Evolutionary conservation across 2,797 vertebrate species (phyloP).

Genomic region (Lacerta bilineata): DNA sequence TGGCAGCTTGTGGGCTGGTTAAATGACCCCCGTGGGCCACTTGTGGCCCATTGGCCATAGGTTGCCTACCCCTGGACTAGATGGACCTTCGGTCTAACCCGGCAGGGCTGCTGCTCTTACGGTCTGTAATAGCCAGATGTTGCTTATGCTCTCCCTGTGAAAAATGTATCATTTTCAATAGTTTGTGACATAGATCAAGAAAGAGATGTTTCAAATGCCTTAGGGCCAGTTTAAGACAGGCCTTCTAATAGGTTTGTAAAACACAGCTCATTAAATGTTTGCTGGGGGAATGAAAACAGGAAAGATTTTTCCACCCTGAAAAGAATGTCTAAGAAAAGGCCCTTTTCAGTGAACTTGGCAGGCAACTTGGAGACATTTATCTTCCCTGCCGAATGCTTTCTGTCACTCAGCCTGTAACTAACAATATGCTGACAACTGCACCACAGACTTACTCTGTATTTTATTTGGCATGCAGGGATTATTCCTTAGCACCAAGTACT

Average conservation of each 20-base stretch:
- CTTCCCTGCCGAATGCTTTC: constrained; percentile 79
- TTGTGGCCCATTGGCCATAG: too few relatives aligned
- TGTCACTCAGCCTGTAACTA: constrained; percentile 80
- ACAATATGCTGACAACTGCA: constrained; percentile 80
- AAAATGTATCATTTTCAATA: not conserved
- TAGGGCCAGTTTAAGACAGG: constrained; percentile 25
- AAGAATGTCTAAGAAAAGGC: constrained; percentile 79
- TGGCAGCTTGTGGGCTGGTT: too few relatives aligned
- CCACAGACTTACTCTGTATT: constrained; percentile 81
- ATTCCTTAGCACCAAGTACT: constrained; percentile 81
- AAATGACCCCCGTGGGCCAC: too few relatives aligned
- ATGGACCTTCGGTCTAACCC: not conserved
- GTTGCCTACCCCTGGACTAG: too few relatives aligned
- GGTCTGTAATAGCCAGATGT: not conserved
- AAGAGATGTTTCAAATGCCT: constrained; percentile 1
- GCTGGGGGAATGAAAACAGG: constrained; percentile 73
- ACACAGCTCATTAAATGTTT: constrained; percentile 72
- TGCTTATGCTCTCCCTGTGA: not conserved
- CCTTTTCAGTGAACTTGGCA: constrained; percentile 76
- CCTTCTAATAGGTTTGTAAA: constrained; percentile 69
- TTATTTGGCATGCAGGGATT: constrained; percentile 79
- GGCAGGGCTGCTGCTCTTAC: too few relatives aligned
- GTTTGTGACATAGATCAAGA: not conserved
- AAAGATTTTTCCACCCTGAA: constrained; percentile 77
- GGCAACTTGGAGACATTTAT: constrained; percentile 74